Conservation (phyloP, 2,888 invertebrate species). For the Dynastes tityus region DNA sequence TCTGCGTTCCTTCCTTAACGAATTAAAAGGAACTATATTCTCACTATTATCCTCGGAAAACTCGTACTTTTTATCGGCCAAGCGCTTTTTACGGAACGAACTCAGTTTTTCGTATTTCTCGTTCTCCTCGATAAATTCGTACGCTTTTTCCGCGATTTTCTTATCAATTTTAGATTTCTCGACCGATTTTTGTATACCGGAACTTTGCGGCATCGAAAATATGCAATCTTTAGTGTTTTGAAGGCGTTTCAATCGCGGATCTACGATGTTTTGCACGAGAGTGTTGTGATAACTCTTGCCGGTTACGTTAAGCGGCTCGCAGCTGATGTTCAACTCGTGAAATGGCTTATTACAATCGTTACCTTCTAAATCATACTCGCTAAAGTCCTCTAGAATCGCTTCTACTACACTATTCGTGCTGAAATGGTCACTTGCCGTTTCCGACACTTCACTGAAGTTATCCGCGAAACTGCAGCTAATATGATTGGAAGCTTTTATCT, state of each 20-base stretch:
- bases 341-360: slow-evolving; percentile 69
- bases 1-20: slow-evolving; percentile 71
- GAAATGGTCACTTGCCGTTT: slow-evolving; percentile 67
- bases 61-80: slow-evolving; percentile 94
- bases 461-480: slow-evolving; percentile 62
- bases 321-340: slow-evolving; percentile 70
- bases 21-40: slow-evolving; percentile 78
- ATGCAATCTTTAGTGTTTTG: slow-evolving; percentile 66
- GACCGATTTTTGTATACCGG: slow-evolving; percentile 56
- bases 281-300: slow-evolving; percentile 70
- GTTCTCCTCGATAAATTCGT: slow-evolving; percentile 89
- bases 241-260: slow-evolving; percentile 67
- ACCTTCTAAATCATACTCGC: slow-evolving; percentile 69
- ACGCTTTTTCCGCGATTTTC: slow-evolving; percentile 81
- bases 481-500: slow-evolving; percentile 56
- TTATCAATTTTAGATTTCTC: slow-evolving; percentile 68
- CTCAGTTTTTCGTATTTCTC: slow-evolving; percentile 91
- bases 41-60: slow-evolving; percentile 86
- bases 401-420: slow-evolving; percentile 66
- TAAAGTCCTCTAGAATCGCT: slow-evolving; percentile 70
- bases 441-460: slow-evolving; percentile 67
- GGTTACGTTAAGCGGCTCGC: slow-evolving; percentile 70
- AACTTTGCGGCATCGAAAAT: slow-evolving; percentile 67
- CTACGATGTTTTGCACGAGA: slow-evolving; percentile 68
- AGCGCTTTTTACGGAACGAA: slow-evolving; percentile 85